Evolutionary conservation across 2,888 invertebrate genomes (phyloP).

Genomic region (Apodemia zela): DNA sequence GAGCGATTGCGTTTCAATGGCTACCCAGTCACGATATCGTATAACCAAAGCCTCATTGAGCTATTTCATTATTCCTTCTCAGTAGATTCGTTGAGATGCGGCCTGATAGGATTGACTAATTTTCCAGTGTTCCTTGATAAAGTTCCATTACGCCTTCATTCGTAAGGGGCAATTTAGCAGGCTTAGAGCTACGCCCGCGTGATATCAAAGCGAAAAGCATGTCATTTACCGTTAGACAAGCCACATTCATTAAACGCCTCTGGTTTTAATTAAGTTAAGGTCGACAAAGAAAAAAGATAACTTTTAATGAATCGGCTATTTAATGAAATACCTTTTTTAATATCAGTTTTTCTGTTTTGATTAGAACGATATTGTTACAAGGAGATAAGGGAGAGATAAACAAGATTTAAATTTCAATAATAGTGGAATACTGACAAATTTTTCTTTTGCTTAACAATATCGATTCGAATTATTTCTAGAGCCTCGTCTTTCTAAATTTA

Average conservation of each 20-base stretch:
- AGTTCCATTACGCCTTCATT: conserved; percentile 58
- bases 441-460: too few relatives aligned
- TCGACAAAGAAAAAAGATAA: conserved; percentile 34
- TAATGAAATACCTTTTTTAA: not conserved
- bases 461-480: not conserved
- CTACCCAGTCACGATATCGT: conserved; percentile 50
- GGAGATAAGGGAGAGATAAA: not conserved
- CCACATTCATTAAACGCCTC: conserved; percentile 44
- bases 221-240: conserved; percentile 57
- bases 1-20: conserved; percentile 50
- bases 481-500: not conserved
- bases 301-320: conserved; percentile 12
- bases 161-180: conserved; percentile 59
- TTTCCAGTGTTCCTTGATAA: conserved; percentile 61
- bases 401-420: too few relatives aligned
- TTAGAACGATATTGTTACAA: not conserved
- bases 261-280: conserved; percentile 46
- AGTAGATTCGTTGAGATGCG: conserved; percentile 55
- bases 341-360: not conserved
- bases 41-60: conserved; percentile 59
- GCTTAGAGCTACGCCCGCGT: conserved; percentile 59
- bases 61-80: conserved; percentile 74
- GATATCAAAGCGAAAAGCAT: conserved; percentile 63
- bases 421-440: too few relatives aligned
- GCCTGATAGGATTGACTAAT: conserved; percentile 73